These are phyloP conservation scores for Sphaerophoria taeniata DNA, from an alignment of 2,888 invertebrate genomes.

Conservation along the genomic window DNA sequence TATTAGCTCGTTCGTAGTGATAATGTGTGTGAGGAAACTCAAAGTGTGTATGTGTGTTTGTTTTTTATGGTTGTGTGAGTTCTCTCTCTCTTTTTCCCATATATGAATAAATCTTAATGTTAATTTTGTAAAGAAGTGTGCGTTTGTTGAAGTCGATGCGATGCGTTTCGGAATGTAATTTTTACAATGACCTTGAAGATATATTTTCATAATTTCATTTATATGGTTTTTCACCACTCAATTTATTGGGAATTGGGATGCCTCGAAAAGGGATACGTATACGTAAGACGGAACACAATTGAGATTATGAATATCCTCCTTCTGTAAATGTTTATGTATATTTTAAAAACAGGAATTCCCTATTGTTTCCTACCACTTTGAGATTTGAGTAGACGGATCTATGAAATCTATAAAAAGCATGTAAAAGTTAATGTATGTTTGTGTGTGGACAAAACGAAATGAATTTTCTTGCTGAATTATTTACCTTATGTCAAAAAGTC, in stretches of 20 bases:
- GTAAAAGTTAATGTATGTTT: neutral
- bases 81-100: slow-evolving; percentile 43
- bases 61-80: slow-evolving; percentile 10
- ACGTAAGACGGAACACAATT: neutral
- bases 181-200: slow-evolving; percentile 75
- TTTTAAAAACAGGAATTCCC: too few relatives aligned
- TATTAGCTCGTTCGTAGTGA: slow-evolving; percentile 34
- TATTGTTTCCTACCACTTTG: too few relatives aligned
- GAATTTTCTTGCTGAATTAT: slow-evolving; percentile 64
- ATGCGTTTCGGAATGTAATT: slow-evolving; percentile 74
- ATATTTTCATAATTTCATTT: slow-evolving; percentile 62
- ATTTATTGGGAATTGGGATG: neutral
- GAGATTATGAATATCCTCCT: too few relatives aligned
- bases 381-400: too few relatives aligned
- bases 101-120: too few relatives aligned
- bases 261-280: neutral
- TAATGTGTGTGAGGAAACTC: slow-evolving; percentile 36
- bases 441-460: slow-evolving; percentile 36
- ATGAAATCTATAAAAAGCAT: neutral
- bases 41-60: neutral
- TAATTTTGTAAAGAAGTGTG: slow-evolving; percentile 44
- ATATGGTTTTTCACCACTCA: slow-evolving; percentile 52
- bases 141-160: slow-evolving; percentile 37
- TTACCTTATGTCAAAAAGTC: slow-evolving; percentile 74
- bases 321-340: too few relatives aligned